Evolutionary conservation across 2,888 invertebrate species (phyloP), one percentile per base, ranked within the genome.

Genomic region (Ophioninae sp.): DNA sequence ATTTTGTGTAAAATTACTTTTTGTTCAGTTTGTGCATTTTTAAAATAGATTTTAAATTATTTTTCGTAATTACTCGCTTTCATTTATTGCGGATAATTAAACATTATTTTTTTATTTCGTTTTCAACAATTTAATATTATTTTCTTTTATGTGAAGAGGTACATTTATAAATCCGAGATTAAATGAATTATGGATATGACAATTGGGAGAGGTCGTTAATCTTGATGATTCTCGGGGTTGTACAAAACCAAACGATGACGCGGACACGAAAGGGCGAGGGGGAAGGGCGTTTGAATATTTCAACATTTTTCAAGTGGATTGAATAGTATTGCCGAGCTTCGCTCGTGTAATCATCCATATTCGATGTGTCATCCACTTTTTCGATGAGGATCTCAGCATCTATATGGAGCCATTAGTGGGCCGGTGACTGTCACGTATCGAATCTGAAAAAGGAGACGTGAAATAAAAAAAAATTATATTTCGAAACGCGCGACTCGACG

Each of bases 211-310:
- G 21, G 7, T 44, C 20, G 10, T 73, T 17, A 17, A 73, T 20
- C 62, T 39, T n/a, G 17, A 73, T 62, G 61, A 73, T 73, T 62
- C 44, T 23, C 73, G 73, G 44, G 56, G 23, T 61, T 73, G 20
- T 8, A 30, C 59, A 30, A 7, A 61, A 73, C 62, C 59, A 5
- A 50, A 50, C 50, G 17, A 50, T 5, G 6, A 6, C 17, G 17
- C 17, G 50, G 6, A 5, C 3, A 1, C 50, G 50, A 50, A 17
- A 50, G 50, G 13, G 5, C 50, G 50, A 23, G 30, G 62, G 21
- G 41, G 17, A 17, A 50, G 44, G 59, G 62, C 41, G 17, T 23
- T n/a, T 62, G 73, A 73, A 73, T 73, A 62, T 73, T 73, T 62
- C 44, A 62, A 62, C 44, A 44, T 62, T 23, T 73, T 73, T 30